Evolutionary conservation across 2,888 invertebrate species (phyloP).

Genomic region (Dichetophora obliterata): DNA sequence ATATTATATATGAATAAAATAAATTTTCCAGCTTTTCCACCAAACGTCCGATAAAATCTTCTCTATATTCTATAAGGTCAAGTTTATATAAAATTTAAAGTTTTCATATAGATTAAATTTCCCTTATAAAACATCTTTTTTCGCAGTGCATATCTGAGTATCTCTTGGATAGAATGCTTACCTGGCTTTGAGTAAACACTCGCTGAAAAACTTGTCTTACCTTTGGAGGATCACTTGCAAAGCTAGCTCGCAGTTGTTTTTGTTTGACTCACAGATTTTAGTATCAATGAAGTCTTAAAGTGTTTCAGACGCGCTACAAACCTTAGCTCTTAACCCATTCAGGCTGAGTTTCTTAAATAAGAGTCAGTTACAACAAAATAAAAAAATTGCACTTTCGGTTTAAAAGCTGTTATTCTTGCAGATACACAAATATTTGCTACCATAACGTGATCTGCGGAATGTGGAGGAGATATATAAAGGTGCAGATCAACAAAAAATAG

Average conservation of each 20-base stretch:
- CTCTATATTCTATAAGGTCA: no score
- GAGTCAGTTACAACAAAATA: neutral
- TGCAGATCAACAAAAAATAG: constrained; percentile 17
- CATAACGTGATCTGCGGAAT: constrained; percentile 18
- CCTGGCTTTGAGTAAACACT: no score
- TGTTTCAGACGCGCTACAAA: constrained; percentile 2
- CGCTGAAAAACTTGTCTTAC: no score
- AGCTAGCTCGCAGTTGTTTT: neutral
- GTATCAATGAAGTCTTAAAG: constrained; percentile 2
- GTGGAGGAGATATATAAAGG: constrained; percentile 33
- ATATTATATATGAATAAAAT: no score
- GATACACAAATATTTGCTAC: constrained; percentile 23
- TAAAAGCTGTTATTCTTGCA: constrained; percentile 29
- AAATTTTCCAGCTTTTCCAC: no score
- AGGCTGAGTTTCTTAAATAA: neutral
- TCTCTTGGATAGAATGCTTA: no score
- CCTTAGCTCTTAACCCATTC: neutral
- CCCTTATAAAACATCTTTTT: no score
- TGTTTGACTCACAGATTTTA: constrained; percentile 8
- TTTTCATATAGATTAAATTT: no score
- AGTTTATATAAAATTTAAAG: no score
- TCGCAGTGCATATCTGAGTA: no score
- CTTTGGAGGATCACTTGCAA: constrained; percentile 2
- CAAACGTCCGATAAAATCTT: no score
- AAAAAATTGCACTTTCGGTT: constrained; percentile 14